Percentiles rank a stretch among this genome's conserved stretches.
Conservation (phyloP, 2,113 vertebrate species). For the Bostrychus sinensis region DNA sequence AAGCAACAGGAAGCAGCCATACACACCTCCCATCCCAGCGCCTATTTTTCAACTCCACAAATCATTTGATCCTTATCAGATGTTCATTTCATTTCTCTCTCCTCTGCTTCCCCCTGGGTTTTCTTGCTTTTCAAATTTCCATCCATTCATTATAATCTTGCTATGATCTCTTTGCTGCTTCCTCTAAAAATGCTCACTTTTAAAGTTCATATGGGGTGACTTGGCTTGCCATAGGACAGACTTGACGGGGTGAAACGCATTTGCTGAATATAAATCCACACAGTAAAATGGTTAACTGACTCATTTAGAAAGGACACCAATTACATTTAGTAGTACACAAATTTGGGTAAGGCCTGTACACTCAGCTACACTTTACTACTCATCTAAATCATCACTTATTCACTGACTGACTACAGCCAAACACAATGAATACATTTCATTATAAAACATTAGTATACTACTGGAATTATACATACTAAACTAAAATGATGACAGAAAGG, state of each 20-base stretch:
- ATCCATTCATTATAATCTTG: slow-evolving; percentile 29
- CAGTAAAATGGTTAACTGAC: background rate
- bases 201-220: slow-evolving; percentile 31
- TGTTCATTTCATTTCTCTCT: slow-evolving; percentile 45
- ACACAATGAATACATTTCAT: background rate
- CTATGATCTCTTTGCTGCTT: slow-evolving; percentile 37
- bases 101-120: slow-evolving; percentile 22
- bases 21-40: slow-evolving; percentile 12
- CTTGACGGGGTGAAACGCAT: background rate
- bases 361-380: background rate
- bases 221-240: background rate
- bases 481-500: background rate
- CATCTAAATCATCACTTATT: background rate
- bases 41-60: slow-evolving; percentile 49
- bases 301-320: background rate
- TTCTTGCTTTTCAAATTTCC: slow-evolving; percentile 41
- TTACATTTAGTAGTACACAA: background rate
- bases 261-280: slow-evolving; percentile 27
- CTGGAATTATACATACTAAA: background rate
- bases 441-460: background rate
- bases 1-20: slow-evolving; percentile 37
- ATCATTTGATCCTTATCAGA: slow-evolving; percentile 65
- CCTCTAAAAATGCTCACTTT: slow-evolving; percentile 30
- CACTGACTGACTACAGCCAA: too few relatives aligned
- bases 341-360: background rate